These are phyloP conservation scores for Sus cebifrons DNA, from an alignment of 2,797 vertebrate species.

Conservation along the genomic window DNA sequence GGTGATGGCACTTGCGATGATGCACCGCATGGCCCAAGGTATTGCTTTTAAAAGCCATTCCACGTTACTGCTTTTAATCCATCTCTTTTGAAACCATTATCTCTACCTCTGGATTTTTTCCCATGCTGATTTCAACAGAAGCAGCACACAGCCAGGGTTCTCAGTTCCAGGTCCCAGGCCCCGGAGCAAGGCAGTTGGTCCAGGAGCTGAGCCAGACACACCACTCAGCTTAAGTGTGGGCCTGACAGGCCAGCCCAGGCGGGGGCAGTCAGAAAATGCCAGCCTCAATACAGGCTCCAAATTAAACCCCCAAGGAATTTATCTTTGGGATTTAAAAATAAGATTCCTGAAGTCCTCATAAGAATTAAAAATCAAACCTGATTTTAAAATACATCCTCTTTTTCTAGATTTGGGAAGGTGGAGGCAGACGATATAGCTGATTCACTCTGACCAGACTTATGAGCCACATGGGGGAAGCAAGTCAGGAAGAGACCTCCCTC, in stretches of 20 bases:
- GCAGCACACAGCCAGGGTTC: not conserved
- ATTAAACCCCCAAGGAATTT: not conserved
- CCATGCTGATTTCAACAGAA: not conserved
- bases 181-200: not conserved
- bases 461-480: rapidly evolving
- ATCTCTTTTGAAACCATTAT: not conserved
- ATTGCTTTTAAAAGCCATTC: not conserved
- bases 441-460: not conserved
- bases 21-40: rapidly evolving
- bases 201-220: not conserved
- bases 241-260: not conserved
- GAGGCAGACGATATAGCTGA: not conserved
- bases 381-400: not conserved
- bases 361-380: not conserved
- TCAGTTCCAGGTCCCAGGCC: not conserved
- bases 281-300: not conserved
- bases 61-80: not conserved
- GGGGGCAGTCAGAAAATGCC: not conserved
- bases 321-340: not conserved
- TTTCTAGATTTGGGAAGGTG: not conserved
- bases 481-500: not conserved
- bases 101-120: not conserved
- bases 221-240: not conserved
- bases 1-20: rapidly evolving
- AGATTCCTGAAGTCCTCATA: not conserved